phyloP scores from a whole-genome alignment of 2,888 invertebrate species.

The Spodoptera littoralis region DNA sequence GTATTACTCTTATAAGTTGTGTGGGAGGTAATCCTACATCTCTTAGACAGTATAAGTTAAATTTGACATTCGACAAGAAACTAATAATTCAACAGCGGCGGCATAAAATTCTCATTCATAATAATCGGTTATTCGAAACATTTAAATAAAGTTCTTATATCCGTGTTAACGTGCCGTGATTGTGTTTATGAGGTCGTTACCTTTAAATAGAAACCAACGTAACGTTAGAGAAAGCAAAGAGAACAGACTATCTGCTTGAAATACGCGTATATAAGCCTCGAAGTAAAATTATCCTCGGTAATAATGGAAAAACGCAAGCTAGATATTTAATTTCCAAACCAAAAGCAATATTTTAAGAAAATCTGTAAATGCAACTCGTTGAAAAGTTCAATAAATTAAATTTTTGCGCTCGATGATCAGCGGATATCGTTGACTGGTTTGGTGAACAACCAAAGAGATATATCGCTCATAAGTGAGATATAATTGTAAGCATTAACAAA shows the following conservation, averaged over 20 bases:
- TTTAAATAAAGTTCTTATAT: slow-evolving; percentile 23
- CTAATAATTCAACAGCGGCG: slow-evolving; percentile 3
- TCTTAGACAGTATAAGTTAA: slow-evolving; percentile 3
- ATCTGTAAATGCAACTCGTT: background rate
- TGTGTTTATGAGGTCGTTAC: slow-evolving; percentile 45
- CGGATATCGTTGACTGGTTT: background rate
- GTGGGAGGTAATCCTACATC: slow-evolving; percentile 41
- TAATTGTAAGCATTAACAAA: slow-evolving; percentile 38
- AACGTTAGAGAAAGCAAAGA: slow-evolving; percentile 46
- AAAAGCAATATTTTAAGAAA: background rate
- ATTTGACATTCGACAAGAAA: slow-evolving; percentile 15
- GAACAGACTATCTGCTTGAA: slow-evolving; percentile 14
- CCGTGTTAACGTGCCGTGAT: slow-evolving; percentile 32
- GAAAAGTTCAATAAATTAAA: background rate
- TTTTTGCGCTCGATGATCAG: background rate
- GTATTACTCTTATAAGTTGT: slow-evolving; percentile 13
- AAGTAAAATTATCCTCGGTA: slow-evolving; percentile 25
- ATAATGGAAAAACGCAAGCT: slow-evolving; percentile 3
- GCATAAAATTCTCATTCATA: slow-evolving; percentile 18
- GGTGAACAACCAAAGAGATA: slow-evolving; percentile 8
- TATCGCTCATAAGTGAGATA: slow-evolving; percentile 16
- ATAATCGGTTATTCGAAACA: slow-evolving; percentile 18
- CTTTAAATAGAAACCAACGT: slow-evolving; percentile 46
- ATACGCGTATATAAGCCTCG: slow-evolving; percentile 13
- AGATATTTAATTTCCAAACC: background rate